Base-by-base conservation (phyloP, 2,888 invertebrate genomes). In the Kryphioiulus occultus region DNA sequence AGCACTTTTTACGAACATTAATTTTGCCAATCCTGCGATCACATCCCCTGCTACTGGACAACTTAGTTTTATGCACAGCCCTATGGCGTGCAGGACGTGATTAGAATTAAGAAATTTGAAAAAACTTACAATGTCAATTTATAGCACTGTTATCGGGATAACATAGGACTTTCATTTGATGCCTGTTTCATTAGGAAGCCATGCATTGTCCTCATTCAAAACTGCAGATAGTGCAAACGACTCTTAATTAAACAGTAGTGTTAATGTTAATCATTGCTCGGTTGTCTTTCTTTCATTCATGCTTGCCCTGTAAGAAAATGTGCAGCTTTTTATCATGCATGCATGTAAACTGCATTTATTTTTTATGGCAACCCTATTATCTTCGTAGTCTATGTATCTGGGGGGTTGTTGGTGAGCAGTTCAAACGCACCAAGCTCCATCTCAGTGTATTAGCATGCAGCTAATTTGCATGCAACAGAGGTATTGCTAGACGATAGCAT, bases 381-480 rank as follows among this genome's bases (percentile, higher is more conserved):
- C 78, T 30, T 26, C 10, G 78, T 30, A 12, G 2, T 15, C 78
- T 22, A 3, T 30, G 78, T 78, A 78, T 78, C 78, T 78, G 12
- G 78, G 78, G 78, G 78, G 30, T 22, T 22, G 78, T 78, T 30
- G 30, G 78, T 30, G 30, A 78, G 30, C 15, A 30, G 15, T 22
- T 59, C 22, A 22, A 59, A 59, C 22, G 9, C 22, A 59, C 5
- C 2, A 78, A 4, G 78, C 15, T 78, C 30, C 22, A 26, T 68
- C 68, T 68, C 68, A 1, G 5, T n/a, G 68, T 68, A 68, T 22
- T 68, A 22, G 10, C 68, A 68, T 22, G 68, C 68, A 68, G 7
- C 22, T 68, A 68, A 78, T 78, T 78, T 78, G 78, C 78, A 78
- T 78, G 78, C 78, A 78, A 10, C 30, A 15, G 26, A 78, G 78